These are phyloP conservation scores for Drosophila tristis DNA, from an alignment of 1,140 invertebrate genomes.

Conservation along the genomic window DNA sequence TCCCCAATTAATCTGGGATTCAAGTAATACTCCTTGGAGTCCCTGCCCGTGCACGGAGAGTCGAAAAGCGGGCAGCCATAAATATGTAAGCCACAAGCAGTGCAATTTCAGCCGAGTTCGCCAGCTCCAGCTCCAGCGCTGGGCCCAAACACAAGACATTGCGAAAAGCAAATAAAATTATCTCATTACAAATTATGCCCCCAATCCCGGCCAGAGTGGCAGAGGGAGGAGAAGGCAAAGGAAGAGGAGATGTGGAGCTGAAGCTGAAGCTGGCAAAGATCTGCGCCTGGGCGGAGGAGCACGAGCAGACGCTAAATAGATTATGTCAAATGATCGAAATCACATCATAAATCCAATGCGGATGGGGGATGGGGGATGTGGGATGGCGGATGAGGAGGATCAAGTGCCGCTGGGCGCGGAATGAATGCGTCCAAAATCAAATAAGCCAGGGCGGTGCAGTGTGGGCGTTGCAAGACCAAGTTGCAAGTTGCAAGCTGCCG, in stretches of 20 bases:
- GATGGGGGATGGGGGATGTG: not conserved
- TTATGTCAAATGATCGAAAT: conserved; percentile 83
- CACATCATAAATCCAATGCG: conserved; percentile 75
- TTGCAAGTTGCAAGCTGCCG: conserved; percentile 13
- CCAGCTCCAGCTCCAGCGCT: not conserved
- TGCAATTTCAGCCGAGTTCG: conserved; percentile 7
- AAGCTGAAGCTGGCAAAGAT: not conserved
- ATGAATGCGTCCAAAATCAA: conserved; percentile 81
- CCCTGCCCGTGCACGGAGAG: too few relatives aligned
- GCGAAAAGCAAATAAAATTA: conserved; percentile 82
- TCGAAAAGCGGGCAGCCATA: conserved; percentile 19
- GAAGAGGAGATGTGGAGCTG: not conserved
- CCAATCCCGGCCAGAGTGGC: conserved; percentile 32
- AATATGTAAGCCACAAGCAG: conserved; percentile 21
- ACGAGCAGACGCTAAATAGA: conserved; percentile 75
- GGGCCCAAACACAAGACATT: conserved; percentile 39
- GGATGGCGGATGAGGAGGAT: conserved; percentile 11
- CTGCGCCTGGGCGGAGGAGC: conserved; percentile 6
- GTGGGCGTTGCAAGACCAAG: conserved; percentile 52
- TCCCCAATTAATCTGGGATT: too few relatives aligned
- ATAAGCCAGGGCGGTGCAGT: conserved; percentile 70
- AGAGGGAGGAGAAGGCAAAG: too few relatives aligned
- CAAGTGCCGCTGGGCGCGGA: conserved; percentile 57
- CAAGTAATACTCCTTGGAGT: too few relatives aligned
- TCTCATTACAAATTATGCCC: conserved; percentile 82